Conservation (phyloP, 2,797 vertebrate species). For the Prionace glauca region DNA sequence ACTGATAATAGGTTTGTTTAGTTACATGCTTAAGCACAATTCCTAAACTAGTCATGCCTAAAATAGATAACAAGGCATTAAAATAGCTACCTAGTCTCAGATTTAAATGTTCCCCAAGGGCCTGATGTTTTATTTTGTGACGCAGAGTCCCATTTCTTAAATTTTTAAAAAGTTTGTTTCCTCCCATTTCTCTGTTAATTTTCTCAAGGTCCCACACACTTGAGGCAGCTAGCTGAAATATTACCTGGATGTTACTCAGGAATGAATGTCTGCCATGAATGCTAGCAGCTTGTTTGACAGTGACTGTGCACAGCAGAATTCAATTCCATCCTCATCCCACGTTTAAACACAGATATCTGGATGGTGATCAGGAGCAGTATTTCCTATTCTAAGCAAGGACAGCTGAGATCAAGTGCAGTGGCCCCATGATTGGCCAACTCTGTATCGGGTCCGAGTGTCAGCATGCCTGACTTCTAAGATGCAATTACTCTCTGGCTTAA, state of each 20-base stretch:
- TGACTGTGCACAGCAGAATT: background rate
- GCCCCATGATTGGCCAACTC: background rate
- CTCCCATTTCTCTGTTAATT: background rate
- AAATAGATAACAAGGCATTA: constrained; percentile 30
- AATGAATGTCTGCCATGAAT: background rate
- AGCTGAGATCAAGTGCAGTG: background rate
- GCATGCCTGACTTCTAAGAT: background rate
- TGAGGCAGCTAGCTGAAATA: background rate
- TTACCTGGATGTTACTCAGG: background rate
- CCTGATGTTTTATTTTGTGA: background rate
- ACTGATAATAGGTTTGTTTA: constrained; percentile 62
- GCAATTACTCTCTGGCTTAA: background rate
- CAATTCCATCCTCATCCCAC: background rate
- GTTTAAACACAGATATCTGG: background rate
- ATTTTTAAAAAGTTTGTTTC: background rate
- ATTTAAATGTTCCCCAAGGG: constrained; percentile 22
- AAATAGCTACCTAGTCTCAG: constrained; percentile 8
- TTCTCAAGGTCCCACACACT: too few relatives aligned
- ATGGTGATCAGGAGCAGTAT: background rate
- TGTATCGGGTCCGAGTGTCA: too few relatives aligned
- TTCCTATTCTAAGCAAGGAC: background rate
- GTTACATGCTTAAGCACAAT: constrained; percentile 44
- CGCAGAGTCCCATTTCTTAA: background rate
- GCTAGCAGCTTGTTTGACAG: background rate
- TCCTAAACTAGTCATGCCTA: constrained; percentile 36